Base-by-base conservation (phyloP, 2,113 vertebrate genomes). In the Eudyptes chrysolophus region DNA sequence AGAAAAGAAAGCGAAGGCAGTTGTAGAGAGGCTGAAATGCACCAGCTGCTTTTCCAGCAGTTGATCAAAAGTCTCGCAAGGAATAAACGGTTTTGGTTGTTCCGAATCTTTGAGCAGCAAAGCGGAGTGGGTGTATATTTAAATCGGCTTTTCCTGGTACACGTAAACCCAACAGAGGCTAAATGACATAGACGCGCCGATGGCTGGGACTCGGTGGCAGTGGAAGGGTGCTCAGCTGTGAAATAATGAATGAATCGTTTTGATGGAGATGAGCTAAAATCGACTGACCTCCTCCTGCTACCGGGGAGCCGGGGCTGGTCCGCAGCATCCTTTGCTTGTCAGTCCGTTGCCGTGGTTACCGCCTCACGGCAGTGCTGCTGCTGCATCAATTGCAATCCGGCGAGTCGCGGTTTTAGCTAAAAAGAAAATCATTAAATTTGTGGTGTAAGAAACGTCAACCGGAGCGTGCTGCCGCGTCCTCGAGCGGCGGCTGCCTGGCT, bases 341-440 rank as follows among this genome's bases (percentile, higher is more conserved):
- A 27, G 49, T 51, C 82, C n/a, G 97, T 98, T 96, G 97, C 97
- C 64, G 90, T 93, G 97, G 97, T 93, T 92, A 96, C 97, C 16
- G 29, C 81, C 94, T 97, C 94, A 84, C 8, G 58, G 71, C 83
- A 68, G 78, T 7, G 57, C 49, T 32, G 93, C 89, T 54, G 85
- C 69, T 32, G 62, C 54, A 89, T 38, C 58, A 81, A 86, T 97
- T 69, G 83, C 60, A 22, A 27, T 92, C 93, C 82, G 17, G 54
- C 70, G 95, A 61, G 92, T 27, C 87, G 42, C 58, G 11, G 48
- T 20, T 92, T 92, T 65, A 19, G 69, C 54, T 30, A 40, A 72
- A 84, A 87, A 88, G 69, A 79, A 69, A 89, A 90, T 7, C 4
- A 0, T 48, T 38, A 5, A 1, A 3, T 32, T 9, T 6, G 8